Evolutionary conservation across 2,113 vertebrate genomes (phyloP), one percentile per base, ranked within the genome.

Genomic region (Megaceryle torquata): DNA sequence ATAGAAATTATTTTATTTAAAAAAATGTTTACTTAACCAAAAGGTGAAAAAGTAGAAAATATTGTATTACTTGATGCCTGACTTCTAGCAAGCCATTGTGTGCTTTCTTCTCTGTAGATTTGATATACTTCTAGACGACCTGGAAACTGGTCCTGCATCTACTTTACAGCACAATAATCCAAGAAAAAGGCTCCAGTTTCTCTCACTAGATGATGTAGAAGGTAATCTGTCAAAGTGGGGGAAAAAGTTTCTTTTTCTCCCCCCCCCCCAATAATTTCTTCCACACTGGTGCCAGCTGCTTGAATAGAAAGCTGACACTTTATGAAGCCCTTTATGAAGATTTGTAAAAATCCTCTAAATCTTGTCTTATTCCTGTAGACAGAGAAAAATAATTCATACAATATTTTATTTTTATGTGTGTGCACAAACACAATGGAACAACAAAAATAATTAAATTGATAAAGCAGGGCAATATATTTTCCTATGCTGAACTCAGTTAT

Each of bases 181-280:
- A 59, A 98, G 98, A 79, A 99, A 98, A 95, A 98, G 98, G 82
- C 98, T 99, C 77, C 98, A 99, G 89, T 99, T 99, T 86, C 86
- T 93, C 19, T 97, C 98, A 60, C 43, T 97, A 43, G 98, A 98
- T 65, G 97, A 97, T 91, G 61, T 28, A 9, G 98, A 98, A 96
- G 99, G 99, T 99, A 98, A 93, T 77, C 80, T 95, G 33, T 64
- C 83, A 31, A 51, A 59, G 31, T n/a, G 17, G 43, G 46, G 43
- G 29, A 37, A 59, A 46, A 28, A 6, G 29, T 5, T 61, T 78
- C 43, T 61, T 78, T 46, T 68, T 84, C 64, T 35, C 43, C 43
- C 43, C 43, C 13, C n/a, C 43, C 43, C 43, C 43, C 60, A 46
- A 5, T 37, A 41, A 7, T 25, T 92, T 91, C 71, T 90, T 63